phyloP scores from a whole-genome alignment of 1,140 invertebrate genomes.

The Drosophila nannoptera region DNA sequence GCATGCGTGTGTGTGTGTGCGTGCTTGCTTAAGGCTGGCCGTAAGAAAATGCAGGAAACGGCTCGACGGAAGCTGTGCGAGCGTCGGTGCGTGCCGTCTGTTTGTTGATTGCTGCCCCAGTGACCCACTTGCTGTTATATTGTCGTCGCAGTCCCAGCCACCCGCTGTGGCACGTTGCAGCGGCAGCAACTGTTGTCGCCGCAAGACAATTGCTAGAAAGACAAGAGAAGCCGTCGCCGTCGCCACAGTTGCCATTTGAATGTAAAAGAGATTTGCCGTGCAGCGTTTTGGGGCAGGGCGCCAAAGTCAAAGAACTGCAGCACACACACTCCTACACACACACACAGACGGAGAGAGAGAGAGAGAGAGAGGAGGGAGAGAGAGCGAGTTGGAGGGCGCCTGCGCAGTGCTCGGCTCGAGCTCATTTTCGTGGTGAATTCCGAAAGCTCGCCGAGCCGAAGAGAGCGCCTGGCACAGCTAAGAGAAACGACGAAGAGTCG shows the following conservation, averaged over 20 bases:
- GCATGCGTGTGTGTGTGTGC: background rate
- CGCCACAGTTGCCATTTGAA: slow-evolving; percentile 62
- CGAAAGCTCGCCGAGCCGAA: background rate
- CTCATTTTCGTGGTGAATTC: slow-evolving; percentile 45
- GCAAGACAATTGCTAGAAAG: slow-evolving; percentile 68
- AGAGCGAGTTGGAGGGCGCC: slow-evolving; percentile 3
- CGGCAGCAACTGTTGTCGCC: slow-evolving; percentile 25
- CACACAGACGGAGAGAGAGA: background rate
- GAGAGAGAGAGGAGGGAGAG: background rate
- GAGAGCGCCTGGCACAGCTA: slow-evolving; percentile 3
- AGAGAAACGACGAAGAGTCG: slow-evolving; percentile 2
- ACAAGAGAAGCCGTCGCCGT: slow-evolving; percentile 46
- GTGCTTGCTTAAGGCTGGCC: slow-evolving; percentile 30
- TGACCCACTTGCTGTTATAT: slow-evolving; percentile 59
- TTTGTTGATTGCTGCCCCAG: slow-evolving; percentile 64
- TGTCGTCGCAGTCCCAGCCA: background rate
- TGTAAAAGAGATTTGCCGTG: slow-evolving; percentile 59
- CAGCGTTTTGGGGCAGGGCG: slow-evolving; percentile 35
- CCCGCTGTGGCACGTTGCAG: background rate
- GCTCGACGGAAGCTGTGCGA: slow-evolving; percentile 34
- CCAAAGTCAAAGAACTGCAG: slow-evolving; percentile 39
- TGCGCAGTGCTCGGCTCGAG: slow-evolving; percentile 31
- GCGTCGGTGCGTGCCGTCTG: slow-evolving; percentile 39
- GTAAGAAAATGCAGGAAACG: background rate
- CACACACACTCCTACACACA: too few species aligned